phyloP scores from a whole-genome alignment of 1,140 invertebrate genomes.

The Brachionus koreanus region DNA sequence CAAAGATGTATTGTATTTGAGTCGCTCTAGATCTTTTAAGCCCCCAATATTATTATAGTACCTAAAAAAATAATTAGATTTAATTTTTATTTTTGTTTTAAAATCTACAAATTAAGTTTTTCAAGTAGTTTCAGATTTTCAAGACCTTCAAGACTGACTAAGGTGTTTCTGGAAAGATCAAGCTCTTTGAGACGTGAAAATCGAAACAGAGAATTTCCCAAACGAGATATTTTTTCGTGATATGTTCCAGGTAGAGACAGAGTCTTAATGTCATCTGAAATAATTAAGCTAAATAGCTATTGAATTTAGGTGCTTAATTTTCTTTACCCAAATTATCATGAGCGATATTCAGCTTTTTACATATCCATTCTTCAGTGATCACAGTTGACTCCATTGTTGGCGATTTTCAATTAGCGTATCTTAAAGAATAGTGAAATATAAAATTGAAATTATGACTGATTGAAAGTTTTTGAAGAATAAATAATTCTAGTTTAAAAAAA shows the following conservation, averaged over 20 bases:
- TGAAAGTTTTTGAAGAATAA: not conserved
- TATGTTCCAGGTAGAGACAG: conserved; percentile 56
- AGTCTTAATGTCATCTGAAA: conserved; percentile 57
- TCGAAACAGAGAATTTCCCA: conserved; percentile 53
- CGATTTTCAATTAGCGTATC: not conserved
- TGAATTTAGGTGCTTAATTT: not conserved
- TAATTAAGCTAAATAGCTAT: conserved; percentile 43
- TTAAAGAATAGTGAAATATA: not conserved
- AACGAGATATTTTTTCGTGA: conserved; percentile 56
- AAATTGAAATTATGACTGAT: not conserved
- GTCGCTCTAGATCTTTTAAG: conserved; percentile 53
- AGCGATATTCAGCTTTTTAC: conserved; percentile 52
- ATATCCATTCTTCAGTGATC: conserved; percentile 54
- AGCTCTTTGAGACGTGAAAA: conserved; percentile 55
- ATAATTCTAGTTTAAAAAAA: not conserved
- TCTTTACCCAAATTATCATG: conserved; percentile 55
- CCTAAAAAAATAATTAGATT: conserved; percentile 45
- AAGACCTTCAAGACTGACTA: conserved; percentile 53
- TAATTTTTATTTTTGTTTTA: not conserved
- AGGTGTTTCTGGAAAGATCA: conserved; percentile 56
- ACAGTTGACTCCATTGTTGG: conserved; percentile 42
- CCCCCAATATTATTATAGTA: conserved; percentile 57
- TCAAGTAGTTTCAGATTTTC: conserved; percentile 55
- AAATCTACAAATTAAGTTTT: conserved; percentile 58
- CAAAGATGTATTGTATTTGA: conserved; percentile 52